These are phyloP conservation scores for Pachydiplax longipennis DNA, from an alignment of 2,888 invertebrate genomes.

Conservation along the genomic window DNA sequence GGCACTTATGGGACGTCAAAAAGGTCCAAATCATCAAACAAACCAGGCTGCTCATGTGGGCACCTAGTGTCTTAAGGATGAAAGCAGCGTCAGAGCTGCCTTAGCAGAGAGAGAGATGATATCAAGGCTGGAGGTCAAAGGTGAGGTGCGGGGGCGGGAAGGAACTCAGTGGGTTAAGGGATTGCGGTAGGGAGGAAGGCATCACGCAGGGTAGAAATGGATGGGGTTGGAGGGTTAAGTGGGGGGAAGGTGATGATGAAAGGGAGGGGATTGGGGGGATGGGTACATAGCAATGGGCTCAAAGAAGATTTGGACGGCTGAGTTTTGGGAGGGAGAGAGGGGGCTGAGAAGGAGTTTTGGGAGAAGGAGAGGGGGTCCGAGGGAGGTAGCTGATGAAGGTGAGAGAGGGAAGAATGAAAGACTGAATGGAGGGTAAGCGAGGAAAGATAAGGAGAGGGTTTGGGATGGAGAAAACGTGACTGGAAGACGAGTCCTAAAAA, in stretches of 20 bases:
- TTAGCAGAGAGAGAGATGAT: background rate
- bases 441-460: background rate
- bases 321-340: background rate
- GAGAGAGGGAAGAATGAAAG: background rate
- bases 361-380: background rate
- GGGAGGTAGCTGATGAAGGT: background rate
- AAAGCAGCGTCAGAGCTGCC: conserved; percentile 4
- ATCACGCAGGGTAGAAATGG: background rate
- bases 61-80: background rate
- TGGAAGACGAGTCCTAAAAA: background rate
- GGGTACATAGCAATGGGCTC: background rate
- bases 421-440: background rate
- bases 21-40: conserved; percentile 22
- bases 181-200: background rate
- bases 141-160: background rate
- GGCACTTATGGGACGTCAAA: background rate
- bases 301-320: background rate
- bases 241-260: background rate
- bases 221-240: background rate
- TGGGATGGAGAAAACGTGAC: background rate
- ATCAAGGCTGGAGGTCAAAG: background rate
- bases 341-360: background rate
- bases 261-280: too few species aligned
- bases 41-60: background rate
- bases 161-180: background rate